Base-by-base conservation (phyloP, 2,797 vertebrate genomes). In the Heliangelus exortis region DNA sequence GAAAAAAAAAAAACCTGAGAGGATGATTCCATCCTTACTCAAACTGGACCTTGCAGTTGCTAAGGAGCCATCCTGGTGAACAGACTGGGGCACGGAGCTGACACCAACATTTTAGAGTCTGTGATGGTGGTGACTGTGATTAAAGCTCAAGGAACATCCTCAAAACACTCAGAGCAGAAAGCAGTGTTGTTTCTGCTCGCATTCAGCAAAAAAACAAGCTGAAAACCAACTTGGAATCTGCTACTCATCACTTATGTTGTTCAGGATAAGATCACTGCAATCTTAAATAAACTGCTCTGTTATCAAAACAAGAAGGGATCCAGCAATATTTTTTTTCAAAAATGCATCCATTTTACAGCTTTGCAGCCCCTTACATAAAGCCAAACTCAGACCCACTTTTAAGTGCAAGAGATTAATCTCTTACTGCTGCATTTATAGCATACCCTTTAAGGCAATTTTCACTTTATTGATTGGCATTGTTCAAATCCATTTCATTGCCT, bases 401-500 rank as follows among this genome's bases (percentile, higher is more conserved):
- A 16, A n/a, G 33, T 31, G 19, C 54, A 81, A 48, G 53, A 57
- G 55, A 57, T 68, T 62, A 73, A 75, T 73, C 73, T 94, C 86
- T 86, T 71, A 92, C 71, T 92, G 55, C 82, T 96, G 77, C 89
- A 88, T 93, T 93, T 87, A 77, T 63, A 72, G 87, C 48, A 39
- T 48, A 73, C 39, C 21, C 54, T 92, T 95, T 95, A 92, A 95
- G 50, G 55, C 76, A 88, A 96, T 96, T 97, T 97, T 97, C 87
- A 76, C 72, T 88, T 92, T 86, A 97, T 96, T 96, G 96, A 97
- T 96, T 91, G 33, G 11, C 85, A 90, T 91, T 94, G 74, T 78
- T 92, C 79, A 82, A 97, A 96, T 90, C 92, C 89, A 92, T 97
- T 96, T 96, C 84, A 88, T 31, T 82, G 36, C 26, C 43, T 93